phyloP scores from a whole-genome alignment of 1,140 invertebrate species.

The Aradophagus sp. region DNA sequence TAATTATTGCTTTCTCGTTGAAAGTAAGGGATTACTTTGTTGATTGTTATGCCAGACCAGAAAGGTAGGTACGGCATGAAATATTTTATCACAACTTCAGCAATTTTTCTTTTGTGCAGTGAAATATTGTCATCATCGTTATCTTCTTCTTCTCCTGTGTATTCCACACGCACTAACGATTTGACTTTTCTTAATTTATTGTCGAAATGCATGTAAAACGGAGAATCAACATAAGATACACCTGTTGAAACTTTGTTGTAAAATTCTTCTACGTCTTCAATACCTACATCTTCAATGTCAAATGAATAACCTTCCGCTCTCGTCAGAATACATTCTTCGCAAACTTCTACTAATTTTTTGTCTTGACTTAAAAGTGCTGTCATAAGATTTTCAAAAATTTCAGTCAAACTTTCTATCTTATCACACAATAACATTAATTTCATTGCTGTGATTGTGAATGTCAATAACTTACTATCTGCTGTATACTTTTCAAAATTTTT shows the following conservation, averaged over 20 bases:
- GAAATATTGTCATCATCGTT: not conserved
- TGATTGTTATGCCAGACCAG: not conserved
- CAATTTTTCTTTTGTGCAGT: not conserved
- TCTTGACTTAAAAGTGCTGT: conserved; percentile 7
- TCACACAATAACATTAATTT: conserved; percentile 5
- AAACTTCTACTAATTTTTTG: not conserved
- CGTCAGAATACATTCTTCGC: not conserved
- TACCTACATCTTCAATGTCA: not conserved
- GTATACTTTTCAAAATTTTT: conserved; percentile 9
- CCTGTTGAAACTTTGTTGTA: not conserved
- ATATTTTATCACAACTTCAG: not conserved
- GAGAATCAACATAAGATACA: conserved; percentile 3
- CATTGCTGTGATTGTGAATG: conserved; percentile 7
- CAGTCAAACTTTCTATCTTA: not conserved
- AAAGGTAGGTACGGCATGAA: not conserved
- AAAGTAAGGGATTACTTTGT: not conserved
- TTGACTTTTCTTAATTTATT: conserved; percentile 2
- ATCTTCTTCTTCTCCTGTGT: no score
- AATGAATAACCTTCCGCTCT: not conserved
- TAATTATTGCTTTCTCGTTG: not conserved
- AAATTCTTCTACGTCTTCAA: not conserved
- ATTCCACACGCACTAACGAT: no score
- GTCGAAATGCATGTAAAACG: conserved; percentile 13
- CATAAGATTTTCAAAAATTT: conserved; percentile 13
- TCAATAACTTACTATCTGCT: not conserved